Evolutionary conservation across 2,888 invertebrate species (phyloP).

Genomic region (Polietes domitor): DNA sequence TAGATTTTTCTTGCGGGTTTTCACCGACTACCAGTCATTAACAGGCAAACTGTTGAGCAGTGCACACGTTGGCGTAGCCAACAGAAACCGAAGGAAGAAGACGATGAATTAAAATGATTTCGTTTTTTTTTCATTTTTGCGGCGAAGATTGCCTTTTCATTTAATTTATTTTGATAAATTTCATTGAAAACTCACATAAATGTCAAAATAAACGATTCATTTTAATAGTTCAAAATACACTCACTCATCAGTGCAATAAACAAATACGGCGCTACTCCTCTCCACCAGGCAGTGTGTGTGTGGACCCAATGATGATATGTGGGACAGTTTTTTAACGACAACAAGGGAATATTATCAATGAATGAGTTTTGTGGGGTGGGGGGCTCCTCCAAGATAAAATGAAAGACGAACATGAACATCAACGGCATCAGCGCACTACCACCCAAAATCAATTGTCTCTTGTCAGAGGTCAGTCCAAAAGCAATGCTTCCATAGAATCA

Average conservation of each 20-base stretch:
- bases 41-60: conserved; percentile 29
- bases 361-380: not conserved
- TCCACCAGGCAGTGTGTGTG: not conserved
- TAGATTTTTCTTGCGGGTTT: conserved; percentile 14
- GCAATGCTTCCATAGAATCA: conserved; percentile 28
- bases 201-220: conserved; percentile 67
- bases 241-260: conserved; percentile 27
- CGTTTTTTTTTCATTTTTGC: not conserved
- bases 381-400: not conserved
- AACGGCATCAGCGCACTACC: conserved; percentile 2
- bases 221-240: conserved; percentile 51
- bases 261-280: not conserved
- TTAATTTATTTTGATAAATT: conserved; percentile 55
- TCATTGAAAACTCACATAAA: conserved; percentile 63
- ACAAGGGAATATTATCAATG: conserved; percentile 45
- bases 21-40: not conserved
- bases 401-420: not conserved
- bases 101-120: not conserved
- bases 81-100: not conserved
- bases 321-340: not conserved
- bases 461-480: conserved; percentile 54
- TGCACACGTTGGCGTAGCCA: conserved; percentile 6
- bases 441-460: conserved; percentile 57
- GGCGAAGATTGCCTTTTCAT: conserved; percentile 16
- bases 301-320: not conserved